phyloP scores from a whole-genome alignment of 1,140 invertebrate genomes.

The Pseudomyrmex concolor region DNA sequence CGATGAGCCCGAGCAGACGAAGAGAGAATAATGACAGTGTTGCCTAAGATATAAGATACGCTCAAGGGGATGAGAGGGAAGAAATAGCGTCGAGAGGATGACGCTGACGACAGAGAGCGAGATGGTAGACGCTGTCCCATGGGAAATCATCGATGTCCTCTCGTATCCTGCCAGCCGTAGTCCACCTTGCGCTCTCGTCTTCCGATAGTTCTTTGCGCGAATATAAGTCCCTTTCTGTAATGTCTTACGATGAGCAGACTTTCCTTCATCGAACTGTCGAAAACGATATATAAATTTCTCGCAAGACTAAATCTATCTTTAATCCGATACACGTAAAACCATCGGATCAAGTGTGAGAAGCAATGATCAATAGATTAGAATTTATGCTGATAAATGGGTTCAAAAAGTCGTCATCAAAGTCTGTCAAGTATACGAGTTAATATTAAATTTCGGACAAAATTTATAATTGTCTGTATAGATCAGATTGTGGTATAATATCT shows the following conservation, averaged over 20 bases:
- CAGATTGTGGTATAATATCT: too few relatives aligned
- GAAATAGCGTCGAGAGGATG: constrained; percentile 61
- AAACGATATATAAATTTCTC: constrained; percentile 61
- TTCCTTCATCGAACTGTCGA: constrained; percentile 49
- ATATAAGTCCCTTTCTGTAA: constrained; percentile 43
- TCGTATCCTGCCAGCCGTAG: constrained; percentile 66
- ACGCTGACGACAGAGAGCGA: constrained; percentile 65
- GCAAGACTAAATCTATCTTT: constrained; percentile 43
- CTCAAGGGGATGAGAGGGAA: constrained; percentile 46
- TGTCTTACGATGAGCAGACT: constrained; percentile 55
- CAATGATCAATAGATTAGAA: constrained; percentile 2
- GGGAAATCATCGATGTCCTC: constrained; percentile 84
- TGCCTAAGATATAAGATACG: constrained; percentile 67
- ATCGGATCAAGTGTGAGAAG: constrained; percentile 17
- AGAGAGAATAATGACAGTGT: constrained; percentile 71
- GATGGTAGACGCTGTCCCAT: constrained; percentile 74
- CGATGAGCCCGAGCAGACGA: constrained; percentile 32
- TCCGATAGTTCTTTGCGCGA: constrained; percentile 12
- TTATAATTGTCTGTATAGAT: too few relatives aligned
- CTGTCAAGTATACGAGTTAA: background rate
- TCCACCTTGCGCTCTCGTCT: constrained; percentile 39
- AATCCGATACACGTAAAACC: constrained; percentile 16
- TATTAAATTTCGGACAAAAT: background rate
- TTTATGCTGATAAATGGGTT: background rate
- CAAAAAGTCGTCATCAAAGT: background rate